Evolutionary conservation across 1,140 invertebrate species (phyloP), one percentile per base, ranked within the genome.

Genomic region (Drosophila jambulina): DNA sequence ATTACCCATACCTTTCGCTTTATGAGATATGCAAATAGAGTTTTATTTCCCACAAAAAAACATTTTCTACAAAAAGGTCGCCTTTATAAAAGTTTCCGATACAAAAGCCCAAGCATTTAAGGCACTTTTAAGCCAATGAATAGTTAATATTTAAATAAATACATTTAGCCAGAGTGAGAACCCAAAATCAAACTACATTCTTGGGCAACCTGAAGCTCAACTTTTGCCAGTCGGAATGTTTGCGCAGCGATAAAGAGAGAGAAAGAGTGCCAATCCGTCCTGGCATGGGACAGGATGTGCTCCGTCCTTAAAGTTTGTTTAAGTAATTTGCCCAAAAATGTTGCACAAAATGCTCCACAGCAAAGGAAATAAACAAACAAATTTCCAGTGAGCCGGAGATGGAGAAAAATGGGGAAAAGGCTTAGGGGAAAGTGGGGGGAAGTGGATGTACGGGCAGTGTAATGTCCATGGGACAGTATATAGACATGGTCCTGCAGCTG

Each of bases 301-400:
- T 70, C 45, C 64, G 61, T 60, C 56, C 78, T 60, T 60, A 65
- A 46, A 77, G 79, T 88, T 88, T 74, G 76, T 65, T 87, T 77
- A 78, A 83, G 77, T 83, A 88, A 84, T 88, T 87, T 83, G 62
- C 19, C 64, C 63, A 71, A 75, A 87, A 88, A 80, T 88, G 80
- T 80, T 83, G 63, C 74, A 74, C 69, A 84, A 87, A 86, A 80
- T 82, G 83, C 51, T 80, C 43, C 53, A 60, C 68, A 61, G 29
- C 51, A 63, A 60, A 67, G 58, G 63, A 54, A 70, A 76, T 57
- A 59, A 71, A 62, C 69, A 75, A 83, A 78, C 65, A 78, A 77
- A 69, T 68, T 78, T n/a, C 36, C 21, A 43, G 56, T 45, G 51
- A 36, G 6, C 61, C 25, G 74, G 38, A 19, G 38, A 49, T 69